Percentiles rank a stretch among this genome's conserved stretches.
Evolutionary conservation across 2,797 vertebrate genomes (phyloP).

Genomic region (Esox lucius): DNA sequence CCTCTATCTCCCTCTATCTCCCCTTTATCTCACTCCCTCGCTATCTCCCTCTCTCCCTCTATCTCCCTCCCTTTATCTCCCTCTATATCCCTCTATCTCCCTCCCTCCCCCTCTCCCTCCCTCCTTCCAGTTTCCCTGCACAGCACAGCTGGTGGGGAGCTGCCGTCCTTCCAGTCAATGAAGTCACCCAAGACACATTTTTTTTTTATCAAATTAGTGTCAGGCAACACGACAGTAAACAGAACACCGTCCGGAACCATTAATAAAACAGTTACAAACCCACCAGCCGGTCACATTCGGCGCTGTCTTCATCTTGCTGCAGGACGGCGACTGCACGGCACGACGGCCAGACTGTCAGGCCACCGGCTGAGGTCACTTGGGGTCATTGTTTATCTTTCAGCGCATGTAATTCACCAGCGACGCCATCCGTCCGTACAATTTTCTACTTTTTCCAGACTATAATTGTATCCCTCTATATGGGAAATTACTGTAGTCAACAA

Average conservation of each 20-base stretch:
- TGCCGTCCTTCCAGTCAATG: conserved; percentile 59
- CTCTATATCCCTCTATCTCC: conserved; percentile 5
- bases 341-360: not conserved
- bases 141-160: conserved; percentile 24
- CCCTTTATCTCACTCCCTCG: conserved; percentile 23
- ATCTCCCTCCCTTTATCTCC: conserved; percentile 33
- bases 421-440: not conserved
- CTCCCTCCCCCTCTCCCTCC: conserved; percentile 15
- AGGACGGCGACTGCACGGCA: not conserved
- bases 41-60: not conserved
- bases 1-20: too few relatives aligned
- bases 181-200: conserved; percentile 65
- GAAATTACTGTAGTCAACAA: too few relatives aligned
- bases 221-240: not conserved
- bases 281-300: conserved; percentile 37
- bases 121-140: not conserved
- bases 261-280: conserved; percentile 40
- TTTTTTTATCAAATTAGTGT: conserved; percentile 63
- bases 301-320: conserved; percentile 32
- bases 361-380: too few relatives aligned
- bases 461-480: not conserved
- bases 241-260: not conserved
- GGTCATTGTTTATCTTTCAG: not conserved
- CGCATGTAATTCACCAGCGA: not conserved
- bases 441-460: not conserved